Percentiles rank a stretch among this genome's conserved stretches.
Conservation (phyloP, 2,888 invertebrate genomes). For the Pterostichus madidus region DNA sequence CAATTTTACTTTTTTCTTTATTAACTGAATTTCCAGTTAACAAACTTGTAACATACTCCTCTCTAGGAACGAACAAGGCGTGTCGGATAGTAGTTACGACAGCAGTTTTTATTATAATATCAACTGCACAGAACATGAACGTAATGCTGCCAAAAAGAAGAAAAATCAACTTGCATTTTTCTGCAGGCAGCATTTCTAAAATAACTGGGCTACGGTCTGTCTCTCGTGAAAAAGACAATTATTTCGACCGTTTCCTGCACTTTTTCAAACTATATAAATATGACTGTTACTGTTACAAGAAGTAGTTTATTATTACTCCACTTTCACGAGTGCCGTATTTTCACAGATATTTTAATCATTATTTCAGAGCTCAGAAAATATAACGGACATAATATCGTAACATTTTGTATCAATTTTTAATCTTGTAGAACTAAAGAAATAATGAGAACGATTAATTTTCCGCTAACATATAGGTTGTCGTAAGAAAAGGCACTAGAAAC, state of each 20-base stretch:
- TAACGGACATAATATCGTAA: no score
- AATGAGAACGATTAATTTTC: no score
- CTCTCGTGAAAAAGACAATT: slow-evolving; percentile 30
- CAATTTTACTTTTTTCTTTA: slow-evolving; percentile 36
- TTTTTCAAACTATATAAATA: neutral
- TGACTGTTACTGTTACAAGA: neutral
- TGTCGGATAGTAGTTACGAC: neutral
- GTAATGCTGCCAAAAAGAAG: neutral
- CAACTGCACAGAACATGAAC: slow-evolving; percentile 12
- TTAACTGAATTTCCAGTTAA: neutral
- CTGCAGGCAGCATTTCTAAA: slow-evolving; percentile 27
- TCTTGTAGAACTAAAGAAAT: no score
- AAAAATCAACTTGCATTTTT: slow-evolving; percentile 32
- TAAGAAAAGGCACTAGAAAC: no score
- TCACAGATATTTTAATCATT: neutral
- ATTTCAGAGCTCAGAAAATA: no score
- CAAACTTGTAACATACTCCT: neutral
- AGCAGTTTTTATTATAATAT: slow-evolving; percentile 28
- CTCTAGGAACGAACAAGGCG: no score
- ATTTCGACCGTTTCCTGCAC: slow-evolving; percentile 27
- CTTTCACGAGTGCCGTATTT: neutral
- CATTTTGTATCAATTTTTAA: no score
- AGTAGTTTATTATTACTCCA: neutral
- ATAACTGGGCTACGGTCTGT: slow-evolving; percentile 14
- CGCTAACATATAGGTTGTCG: no score